A percentile compares a stretch with the other conserved stretches of the same genome.
phyloP scores from a whole-genome alignment of 2,888 invertebrate species.

The Melieria omissa region DNA sequence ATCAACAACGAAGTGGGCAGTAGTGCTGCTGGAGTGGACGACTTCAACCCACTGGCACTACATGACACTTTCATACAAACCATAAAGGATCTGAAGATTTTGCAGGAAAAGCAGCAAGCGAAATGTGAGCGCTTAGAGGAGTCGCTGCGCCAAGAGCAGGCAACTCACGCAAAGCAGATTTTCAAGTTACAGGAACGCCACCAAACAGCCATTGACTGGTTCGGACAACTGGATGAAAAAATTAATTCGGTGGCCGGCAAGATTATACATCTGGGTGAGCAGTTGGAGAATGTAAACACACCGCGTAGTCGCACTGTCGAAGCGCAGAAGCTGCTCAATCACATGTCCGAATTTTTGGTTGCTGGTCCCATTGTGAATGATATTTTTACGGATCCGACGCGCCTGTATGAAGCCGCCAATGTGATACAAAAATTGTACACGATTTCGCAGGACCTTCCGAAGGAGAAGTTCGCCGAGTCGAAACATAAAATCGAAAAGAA shows the following conservation, averaged over 20 bases:
- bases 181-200: constrained; percentile 86
- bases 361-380: constrained; percentile 86
- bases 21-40: constrained; percentile 62
- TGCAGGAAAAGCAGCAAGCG: constrained; percentile 86
- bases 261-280: constrained; percentile 98
- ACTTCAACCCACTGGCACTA: constrained; percentile 87
- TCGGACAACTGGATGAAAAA: constrained; percentile 92
- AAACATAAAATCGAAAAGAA: constrained; percentile 87
- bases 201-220: constrained; percentile 86
- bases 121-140: constrained; percentile 87
- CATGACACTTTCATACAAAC: constrained; percentile 94
- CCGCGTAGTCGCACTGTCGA: constrained; percentile 95
- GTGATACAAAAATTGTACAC: constrained; percentile 96
- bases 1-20: constrained; percentile 82
- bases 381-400: constrained; percentile 82
- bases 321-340: constrained; percentile 90
- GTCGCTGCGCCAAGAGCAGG: constrained; percentile 86
- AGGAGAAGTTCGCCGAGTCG: constrained; percentile 85
- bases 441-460: constrained; percentile 94
- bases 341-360: constrained; percentile 91
- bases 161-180: constrained; percentile 82
- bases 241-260: constrained; percentile 98
- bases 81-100: constrained; percentile 81
- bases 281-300: constrained; percentile 95
- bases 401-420: constrained; percentile 93